Evolutionary conservation across 2,113 vertebrate genomes (phyloP).

Genomic region (Aegypius monachus): DNA sequence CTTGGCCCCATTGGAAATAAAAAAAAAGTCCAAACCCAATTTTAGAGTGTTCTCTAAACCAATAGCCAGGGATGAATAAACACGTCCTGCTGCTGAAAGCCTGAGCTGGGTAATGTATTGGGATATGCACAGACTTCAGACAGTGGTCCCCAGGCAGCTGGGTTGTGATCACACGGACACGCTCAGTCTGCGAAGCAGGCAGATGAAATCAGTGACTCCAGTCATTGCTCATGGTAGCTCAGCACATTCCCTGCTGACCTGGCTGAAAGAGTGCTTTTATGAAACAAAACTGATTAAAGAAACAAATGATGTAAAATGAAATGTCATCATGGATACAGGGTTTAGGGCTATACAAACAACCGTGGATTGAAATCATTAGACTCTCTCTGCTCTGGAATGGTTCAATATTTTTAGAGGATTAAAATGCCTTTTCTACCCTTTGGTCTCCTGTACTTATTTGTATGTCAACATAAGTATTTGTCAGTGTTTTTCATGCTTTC

Average conservation of each 20-base stretch:
- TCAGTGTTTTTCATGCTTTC: slow-evolving; percentile 49
- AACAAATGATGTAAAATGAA: slow-evolving; percentile 69
- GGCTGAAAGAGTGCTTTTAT: slow-evolving; percentile 48
- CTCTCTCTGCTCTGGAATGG: slow-evolving; percentile 14
- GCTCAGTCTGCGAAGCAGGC: background rate
- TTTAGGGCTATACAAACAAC: slow-evolving; percentile 53
- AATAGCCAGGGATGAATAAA: slow-evolving; percentile 23
- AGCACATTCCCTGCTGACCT: slow-evolving; percentile 63
- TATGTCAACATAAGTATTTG: slow-evolving; percentile 60
- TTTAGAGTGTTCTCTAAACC: background rate
- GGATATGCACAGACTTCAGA: background rate
- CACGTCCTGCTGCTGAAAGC: slow-evolving; percentile 9
- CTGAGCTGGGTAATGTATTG: background rate
- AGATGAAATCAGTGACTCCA: slow-evolving; percentile 27
- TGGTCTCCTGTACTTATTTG: slow-evolving; percentile 51
- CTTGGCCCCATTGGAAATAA: background rate
- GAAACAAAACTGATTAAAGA: slow-evolving; percentile 59
- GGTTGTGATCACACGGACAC: background rate
- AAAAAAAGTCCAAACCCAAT: background rate
- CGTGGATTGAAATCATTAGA: slow-evolving; percentile 58
- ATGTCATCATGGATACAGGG: slow-evolving; percentile 53
- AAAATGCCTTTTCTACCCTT: slow-evolving; percentile 59
- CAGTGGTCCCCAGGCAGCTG: background rate
- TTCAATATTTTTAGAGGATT: slow-evolving; percentile 58
- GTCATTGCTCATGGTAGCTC: slow-evolving; percentile 38